Percentiles rank a stretch among this genome's conserved stretches.
Evolutionary conservation across 2,797 vertebrate genomes (phyloP).

Genomic region (Enteromius radiatus): DNA sequence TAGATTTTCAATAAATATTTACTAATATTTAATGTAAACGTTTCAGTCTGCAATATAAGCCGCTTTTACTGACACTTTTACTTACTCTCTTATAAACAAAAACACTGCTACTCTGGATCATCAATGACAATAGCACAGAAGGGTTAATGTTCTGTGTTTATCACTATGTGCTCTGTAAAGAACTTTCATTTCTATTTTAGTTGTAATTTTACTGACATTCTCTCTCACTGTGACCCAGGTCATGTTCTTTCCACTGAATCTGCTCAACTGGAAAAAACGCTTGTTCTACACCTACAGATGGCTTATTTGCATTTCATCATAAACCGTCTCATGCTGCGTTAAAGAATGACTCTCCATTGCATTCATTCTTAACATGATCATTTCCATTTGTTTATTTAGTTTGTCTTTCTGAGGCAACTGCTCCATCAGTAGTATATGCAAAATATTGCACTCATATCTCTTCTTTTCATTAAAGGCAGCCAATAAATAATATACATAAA

Average conservation of each 20-base stretch:
- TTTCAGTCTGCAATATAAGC: neutral
- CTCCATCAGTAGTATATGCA: neutral
- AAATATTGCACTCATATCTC: neutral
- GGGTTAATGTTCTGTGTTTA: neutral
- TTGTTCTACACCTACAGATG: conserved; percentile 47
- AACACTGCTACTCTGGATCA: neutral
- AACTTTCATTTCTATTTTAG: conserved; percentile 2
- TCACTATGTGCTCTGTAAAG: neutral
- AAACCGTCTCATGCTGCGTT: conserved; percentile 19
- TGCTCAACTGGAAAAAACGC: conserved; percentile 9
- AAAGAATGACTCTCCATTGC: conserved; percentile 28
- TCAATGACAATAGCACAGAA: neutral
- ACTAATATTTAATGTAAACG: neutral
- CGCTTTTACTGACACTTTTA: neutral
- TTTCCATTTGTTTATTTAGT: conserved; percentile 50
- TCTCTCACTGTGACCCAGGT: neutral
- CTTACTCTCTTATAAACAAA: neutral
- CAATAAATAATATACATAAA: conserved; percentile 16
- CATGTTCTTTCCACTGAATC: neutral
- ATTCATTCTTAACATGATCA: conserved; percentile 15
- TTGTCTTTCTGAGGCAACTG: conserved; percentile 5
- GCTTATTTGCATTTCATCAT: conserved; percentile 51
- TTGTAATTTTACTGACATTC: conserved; percentile 9
- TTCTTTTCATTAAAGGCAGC: neutral
- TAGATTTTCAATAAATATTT: neutral